phyloP scores from a whole-genome alignment of 2,888 invertebrate species.

The Habrosyne pyritoides region DNA sequence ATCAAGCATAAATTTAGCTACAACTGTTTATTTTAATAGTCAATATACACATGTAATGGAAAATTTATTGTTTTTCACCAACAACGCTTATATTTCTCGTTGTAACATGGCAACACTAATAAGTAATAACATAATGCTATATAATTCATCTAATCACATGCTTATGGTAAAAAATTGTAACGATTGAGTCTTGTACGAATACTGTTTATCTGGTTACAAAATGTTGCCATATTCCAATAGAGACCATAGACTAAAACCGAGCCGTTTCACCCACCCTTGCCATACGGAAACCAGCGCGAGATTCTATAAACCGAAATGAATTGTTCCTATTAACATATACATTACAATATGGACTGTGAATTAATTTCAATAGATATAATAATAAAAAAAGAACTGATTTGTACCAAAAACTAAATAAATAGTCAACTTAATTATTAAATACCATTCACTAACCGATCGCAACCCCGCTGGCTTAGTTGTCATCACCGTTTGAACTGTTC shows the following conservation, averaged over 20 bases:
- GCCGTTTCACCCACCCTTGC: background rate
- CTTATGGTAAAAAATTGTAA: background rate
- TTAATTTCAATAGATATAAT: slow-evolving; percentile 11
- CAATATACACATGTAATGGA: slow-evolving; percentile 51
- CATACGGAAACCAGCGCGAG: slow-evolving; percentile 6
- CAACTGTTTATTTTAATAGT: slow-evolving; percentile 35
- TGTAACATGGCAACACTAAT: slow-evolving; percentile 47
- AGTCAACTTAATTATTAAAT: background rate
- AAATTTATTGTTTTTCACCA: slow-evolving; percentile 47
- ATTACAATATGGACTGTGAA: slow-evolving; percentile 6
- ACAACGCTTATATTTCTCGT: slow-evolving; percentile 38
- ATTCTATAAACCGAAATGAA: slow-evolving; percentile 4
- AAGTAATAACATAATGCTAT: slow-evolving; percentile 4
- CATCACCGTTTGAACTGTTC: background rate
- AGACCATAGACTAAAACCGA: slow-evolving; percentile 8
- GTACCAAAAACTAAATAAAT: slow-evolving; percentile 13
- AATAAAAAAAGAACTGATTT: slow-evolving; percentile 18
- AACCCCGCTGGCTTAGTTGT: background rate
- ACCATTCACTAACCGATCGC: slow-evolving; percentile 2
- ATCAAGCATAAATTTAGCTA: slow-evolving; percentile 28
- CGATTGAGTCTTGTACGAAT: background rate
- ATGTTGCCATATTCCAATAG: slow-evolving; percentile 35
- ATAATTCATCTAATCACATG: background rate
- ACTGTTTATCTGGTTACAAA: slow-evolving; percentile 23
- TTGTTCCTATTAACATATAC: slow-evolving; percentile 1